phyloP scores from a whole-genome alignment of 2,113 vertebrate genomes.

The Muntiacus reevesi region DNA sequence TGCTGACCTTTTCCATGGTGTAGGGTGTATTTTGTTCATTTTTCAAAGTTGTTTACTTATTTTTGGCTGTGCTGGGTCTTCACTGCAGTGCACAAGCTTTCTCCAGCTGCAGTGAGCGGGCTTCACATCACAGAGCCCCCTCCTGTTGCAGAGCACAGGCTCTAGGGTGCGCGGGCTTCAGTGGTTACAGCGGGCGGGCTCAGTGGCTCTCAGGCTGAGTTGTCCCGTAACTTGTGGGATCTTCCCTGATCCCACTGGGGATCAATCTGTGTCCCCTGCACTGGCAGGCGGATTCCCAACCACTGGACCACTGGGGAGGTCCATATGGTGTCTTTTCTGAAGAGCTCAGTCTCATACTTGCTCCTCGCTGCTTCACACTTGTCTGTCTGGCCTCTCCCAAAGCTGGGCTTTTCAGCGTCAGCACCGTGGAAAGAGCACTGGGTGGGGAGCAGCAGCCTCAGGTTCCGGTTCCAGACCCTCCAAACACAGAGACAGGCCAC shows the following conservation, averaged over 20 bases:
- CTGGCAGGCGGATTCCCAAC: background rate
- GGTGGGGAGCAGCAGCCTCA: background rate
- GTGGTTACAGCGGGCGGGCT: background rate
- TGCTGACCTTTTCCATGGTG: background rate
- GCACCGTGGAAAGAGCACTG: background rate
- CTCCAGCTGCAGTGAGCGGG: background rate
- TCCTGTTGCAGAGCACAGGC: background rate
- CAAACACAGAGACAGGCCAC: background rate
- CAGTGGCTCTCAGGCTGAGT: background rate
- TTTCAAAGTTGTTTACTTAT: background rate
- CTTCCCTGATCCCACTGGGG: background rate
- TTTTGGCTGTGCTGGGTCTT: background rate
- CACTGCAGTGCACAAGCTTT: background rate
- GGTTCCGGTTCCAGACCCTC: background rate
- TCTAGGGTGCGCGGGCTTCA: background rate
- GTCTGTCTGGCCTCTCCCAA: background rate
- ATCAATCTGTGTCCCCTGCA: background rate
- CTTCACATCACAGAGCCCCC: background rate
- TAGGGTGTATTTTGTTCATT: background rate
- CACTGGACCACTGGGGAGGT: background rate
- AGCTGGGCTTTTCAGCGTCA: background rate
- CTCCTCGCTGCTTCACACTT: rapidly evolving
- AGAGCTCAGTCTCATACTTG: background rate
- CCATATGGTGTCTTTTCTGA: background rate
- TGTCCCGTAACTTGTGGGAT: background rate